Evolutionary conservation across 2,113 vertebrate genomes (phyloP), one percentile per base, ranked within the genome.

Genomic region (Misgurnus anguillicaudatus): DNA sequence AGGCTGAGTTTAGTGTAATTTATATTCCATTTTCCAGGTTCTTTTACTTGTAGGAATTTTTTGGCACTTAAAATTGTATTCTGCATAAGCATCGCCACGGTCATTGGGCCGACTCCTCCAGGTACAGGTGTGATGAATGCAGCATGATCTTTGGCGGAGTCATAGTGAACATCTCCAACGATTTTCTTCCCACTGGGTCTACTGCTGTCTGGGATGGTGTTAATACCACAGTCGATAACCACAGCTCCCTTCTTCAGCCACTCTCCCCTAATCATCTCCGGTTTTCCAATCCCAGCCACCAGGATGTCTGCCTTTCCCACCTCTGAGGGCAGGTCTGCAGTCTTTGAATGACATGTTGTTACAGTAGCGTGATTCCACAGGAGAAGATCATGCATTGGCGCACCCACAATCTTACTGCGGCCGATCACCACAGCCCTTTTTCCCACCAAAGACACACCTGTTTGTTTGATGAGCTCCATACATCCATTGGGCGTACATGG

Each of bases 31-130:
- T 94, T 95, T 75, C 95, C 94, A 31, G 94, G 91, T 31, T 94
- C 89, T 79, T 92, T 93, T 76, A 87, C 92, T 81, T 94, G 88
- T 80, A 98, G 90, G 85, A 95, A 98, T 65, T 92, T 94, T 80
- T 95, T 92, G 0, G 97, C 97, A 42, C 97, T 94, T 83, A 97
- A 91, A 51, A 99, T 94, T 0, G 98, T 99, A 86, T 98, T 99
- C 97, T 94, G 92, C 98, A 99, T 99, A 21, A 99, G 91, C 97
- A 99, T 99, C 21, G 96, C 97, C 21, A 99, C 98, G 0, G 98
- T 99, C 98, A 99, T 99, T 38, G 98, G 98, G 21, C 98, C 98
- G 0, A 99, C 97, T 0, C 98, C 98, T 0, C 98, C 98, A 0
- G 98, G 98, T 6, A 99, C 98, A 0, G 98, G 98, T 0, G 98